Conservation (phyloP, 1,140 invertebrate genomes). For the Zophobas atratus region DNA sequence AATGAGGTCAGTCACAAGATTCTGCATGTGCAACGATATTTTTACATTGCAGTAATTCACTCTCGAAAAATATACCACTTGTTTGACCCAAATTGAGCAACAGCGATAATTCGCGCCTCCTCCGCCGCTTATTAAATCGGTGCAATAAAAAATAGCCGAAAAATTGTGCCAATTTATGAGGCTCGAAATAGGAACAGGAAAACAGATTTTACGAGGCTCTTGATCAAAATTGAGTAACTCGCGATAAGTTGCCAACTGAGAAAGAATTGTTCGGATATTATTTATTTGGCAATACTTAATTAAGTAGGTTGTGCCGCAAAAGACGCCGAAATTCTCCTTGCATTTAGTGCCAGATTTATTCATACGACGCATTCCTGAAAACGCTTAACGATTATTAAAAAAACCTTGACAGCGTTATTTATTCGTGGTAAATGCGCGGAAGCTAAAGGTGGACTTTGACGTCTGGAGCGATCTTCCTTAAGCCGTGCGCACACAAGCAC, state of each 20-base stretch:
- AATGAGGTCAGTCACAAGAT: constrained; percentile 41
- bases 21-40: constrained; percentile 38
- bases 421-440: constrained; percentile 23
- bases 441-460: constrained; percentile 32
- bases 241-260: constrained; percentile 23
- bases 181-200: constrained; percentile 16
- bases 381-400: not conserved
- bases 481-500: constrained; percentile 13
- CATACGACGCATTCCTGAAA: constrained; percentile 3
- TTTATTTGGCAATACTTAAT: constrained; percentile 25
- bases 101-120: constrained; percentile 17
- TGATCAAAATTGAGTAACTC: constrained; percentile 35
- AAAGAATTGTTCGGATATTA: constrained; percentile 4
- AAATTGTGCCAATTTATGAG: constrained; percentile 22
- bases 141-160: not conserved
- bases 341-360: constrained; percentile 21
- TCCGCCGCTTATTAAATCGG: constrained; percentile 1
- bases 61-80: constrained; percentile 36
- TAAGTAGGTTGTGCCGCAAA: not conserved
- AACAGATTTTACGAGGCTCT: constrained; percentile 25
- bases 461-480: constrained; percentile 8
- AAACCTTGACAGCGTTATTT: constrained; percentile 22
- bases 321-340: not conserved
- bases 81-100: constrained; percentile 40
- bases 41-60: constrained; percentile 8